Base-by-base conservation (phyloP, 2,113 vertebrate species). In the Chloropsis hardwickii region DNA sequence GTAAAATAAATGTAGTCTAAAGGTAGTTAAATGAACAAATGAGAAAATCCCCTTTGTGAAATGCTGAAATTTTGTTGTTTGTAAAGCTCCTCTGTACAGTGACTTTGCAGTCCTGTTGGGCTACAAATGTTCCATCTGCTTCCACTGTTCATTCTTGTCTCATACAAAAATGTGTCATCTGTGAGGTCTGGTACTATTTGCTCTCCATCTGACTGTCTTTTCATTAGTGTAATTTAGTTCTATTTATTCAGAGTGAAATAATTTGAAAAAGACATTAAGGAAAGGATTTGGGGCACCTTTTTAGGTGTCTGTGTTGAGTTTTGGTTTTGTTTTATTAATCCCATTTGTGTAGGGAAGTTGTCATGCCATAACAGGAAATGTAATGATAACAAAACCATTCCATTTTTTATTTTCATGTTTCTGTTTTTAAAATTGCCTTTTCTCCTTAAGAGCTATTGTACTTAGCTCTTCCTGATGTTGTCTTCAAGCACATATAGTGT, bases 111-210 rank as follows among this genome's bases (percentile, higher is more conserved):
- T 89, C 85, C 74, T 90, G 44, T 72, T 93, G 61, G 54, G 78
- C 74, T 94, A 82, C 66, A 65, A 53, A 82, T 76, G 45, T 69
- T 95, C 81, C 71, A 72, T 95, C 78, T 96, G 85, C 69, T 91
- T 91, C 56, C 47, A 73, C 6, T 81, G 76, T 66, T 94, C 86
- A 29, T 89, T 88, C 83, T 73, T 91, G 31, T 86, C 44, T 82
- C 40, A 22, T 47, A 18, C 27, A 31, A 76, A 92, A 94, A 85
- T 72, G 31, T 81, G 67, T 97, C 78, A 69, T 69, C 90, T 94
- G 53, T 53, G 58, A 93, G 79, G 62, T 79, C 88, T 95, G 74
- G 48, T 80, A 27, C 53, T 93, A n/a, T 88, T 87, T 91, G 78
- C 48, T 80, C 31, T 42, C 74, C 62, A 82, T 91, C 48, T 72